Evolutionary conservation across 2,888 invertebrate genomes (phyloP).

Genomic region (Philhelius pedissequus): DNA sequence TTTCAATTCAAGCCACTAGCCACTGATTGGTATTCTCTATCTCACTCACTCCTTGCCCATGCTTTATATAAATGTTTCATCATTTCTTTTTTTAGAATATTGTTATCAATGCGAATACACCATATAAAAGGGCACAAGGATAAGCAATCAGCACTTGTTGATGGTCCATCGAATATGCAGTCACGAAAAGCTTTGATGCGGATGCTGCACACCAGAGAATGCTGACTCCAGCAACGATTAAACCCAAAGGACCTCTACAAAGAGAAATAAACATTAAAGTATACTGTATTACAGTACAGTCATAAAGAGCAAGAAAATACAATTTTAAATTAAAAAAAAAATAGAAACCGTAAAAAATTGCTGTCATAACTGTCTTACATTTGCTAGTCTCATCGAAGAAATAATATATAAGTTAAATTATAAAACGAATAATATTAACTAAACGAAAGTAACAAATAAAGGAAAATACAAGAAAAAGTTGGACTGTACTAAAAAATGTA

Average conservation of each 20-base stretch:
- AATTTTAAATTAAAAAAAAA: too few species aligned
- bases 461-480: too few species aligned
- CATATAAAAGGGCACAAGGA: slow-evolving; percentile 88
- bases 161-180: slow-evolving; percentile 86
- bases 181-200: slow-evolving; percentile 88
- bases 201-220: slow-evolving; percentile 87
- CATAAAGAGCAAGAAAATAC: not conserved
- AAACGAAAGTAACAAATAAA: too few species aligned
- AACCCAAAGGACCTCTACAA: slow-evolving; percentile 81
- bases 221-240: slow-evolving; percentile 80
- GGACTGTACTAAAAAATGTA: too few species aligned
- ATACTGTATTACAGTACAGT: not conserved
- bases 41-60: not conserved
- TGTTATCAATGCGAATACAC: slow-evolving; percentile 87
- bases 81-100: slow-evolving; percentile 81
- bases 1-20: slow-evolving; percentile 35
- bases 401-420: too few species aligned
- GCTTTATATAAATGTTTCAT: not conserved
- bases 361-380: too few species aligned
- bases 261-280: slow-evolving; percentile 66
- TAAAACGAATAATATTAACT: too few species aligned
- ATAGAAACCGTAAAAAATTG: too few species aligned
- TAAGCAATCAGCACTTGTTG: slow-evolving; percentile 86
- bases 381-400: too few species aligned
- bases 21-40: slow-evolving; percentile 37